Evolutionary conservation across 2,888 invertebrate genomes (phyloP), one percentile per base, ranked within the genome.

Genomic region (Erannis defoliaria): DNA sequence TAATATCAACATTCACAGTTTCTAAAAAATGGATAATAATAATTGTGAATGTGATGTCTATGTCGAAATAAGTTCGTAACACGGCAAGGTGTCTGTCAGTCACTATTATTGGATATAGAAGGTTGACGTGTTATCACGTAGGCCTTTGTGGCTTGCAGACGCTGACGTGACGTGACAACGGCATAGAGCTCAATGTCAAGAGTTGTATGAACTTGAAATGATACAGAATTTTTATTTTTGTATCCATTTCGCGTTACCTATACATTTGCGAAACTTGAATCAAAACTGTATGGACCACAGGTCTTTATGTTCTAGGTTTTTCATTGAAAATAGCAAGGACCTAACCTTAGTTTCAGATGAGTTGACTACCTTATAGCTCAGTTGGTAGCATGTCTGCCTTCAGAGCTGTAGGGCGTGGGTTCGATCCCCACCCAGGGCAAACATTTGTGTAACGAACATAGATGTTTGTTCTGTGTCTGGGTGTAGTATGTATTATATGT

Each of bases 111-210:
- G 40, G 49, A 42, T 55, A 48, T 53, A 37, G 62, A 66, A 66
- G 60, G 66, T 57, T 55, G 62, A 60, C 48, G 60, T 54, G 53
- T n/a, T 51, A 62, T 60, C 59, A 50, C 56, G 56, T 26, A 57
- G 35, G 35, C 46, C 31, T 60, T 65, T 66, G 55, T 55, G 48
- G 50, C 55, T 58, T 60, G 56, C 54, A 38, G 49, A 23, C 53
- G 35, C 38, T 55, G 43, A 50, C 33, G 31, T 38, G 61, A 55
- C 29, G 54, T 49, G 59, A 60, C 23, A 37, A 60, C 21, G 43
- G 43, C 33, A 12, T 33, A 33, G 37, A 53, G 16, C 31, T 57
- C 48, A 29, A 54, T 56, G 54, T 29, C 19, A 48, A 48, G n/a
- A 54, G 26, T 55, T 51, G 42, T 51, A 55, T 58, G 21, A 42